Evolutionary conservation across 2,888 invertebrate species (phyloP).

Genomic region (Callimorpha dominula): DNA sequence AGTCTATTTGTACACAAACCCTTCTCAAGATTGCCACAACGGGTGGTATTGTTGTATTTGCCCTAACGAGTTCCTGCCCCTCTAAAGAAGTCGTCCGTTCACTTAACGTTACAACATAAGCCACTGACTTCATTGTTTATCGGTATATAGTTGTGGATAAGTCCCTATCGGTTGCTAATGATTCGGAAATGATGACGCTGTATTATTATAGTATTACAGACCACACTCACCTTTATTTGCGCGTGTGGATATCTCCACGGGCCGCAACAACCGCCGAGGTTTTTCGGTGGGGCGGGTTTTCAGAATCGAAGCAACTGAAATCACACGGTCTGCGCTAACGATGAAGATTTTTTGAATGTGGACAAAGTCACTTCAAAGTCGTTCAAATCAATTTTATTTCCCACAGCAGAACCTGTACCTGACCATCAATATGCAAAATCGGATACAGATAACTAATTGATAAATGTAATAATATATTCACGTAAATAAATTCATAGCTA

Average conservation of each 20-base stretch:
- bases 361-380: not conserved
- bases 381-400: not conserved
- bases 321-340: too few relatives aligned
- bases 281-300: not conserved
- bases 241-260: not conserved
- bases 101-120: not conserved
- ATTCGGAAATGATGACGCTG: too few relatives aligned
- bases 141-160: not conserved
- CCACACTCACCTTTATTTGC: not conserved
- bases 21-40: not conserved
- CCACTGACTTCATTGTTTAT: not conserved
- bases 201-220: too few relatives aligned
- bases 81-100: not conserved
- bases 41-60: not conserved
- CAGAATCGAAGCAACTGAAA: not conserved
- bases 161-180: not conserved
- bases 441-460: conserved; percentile 15
- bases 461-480: conserved; percentile 16
- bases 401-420: not conserved
- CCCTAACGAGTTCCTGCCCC: not conserved
- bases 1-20: too few relatives aligned
- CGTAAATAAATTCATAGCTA: conserved; percentile 37
- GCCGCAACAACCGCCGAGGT: not conserved
- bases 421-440: not conserved
- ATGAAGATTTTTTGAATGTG: not conserved